Conservation (phyloP, 2,113 vertebrate genomes). For the Pseudolaguvia tuberculata region DNA sequence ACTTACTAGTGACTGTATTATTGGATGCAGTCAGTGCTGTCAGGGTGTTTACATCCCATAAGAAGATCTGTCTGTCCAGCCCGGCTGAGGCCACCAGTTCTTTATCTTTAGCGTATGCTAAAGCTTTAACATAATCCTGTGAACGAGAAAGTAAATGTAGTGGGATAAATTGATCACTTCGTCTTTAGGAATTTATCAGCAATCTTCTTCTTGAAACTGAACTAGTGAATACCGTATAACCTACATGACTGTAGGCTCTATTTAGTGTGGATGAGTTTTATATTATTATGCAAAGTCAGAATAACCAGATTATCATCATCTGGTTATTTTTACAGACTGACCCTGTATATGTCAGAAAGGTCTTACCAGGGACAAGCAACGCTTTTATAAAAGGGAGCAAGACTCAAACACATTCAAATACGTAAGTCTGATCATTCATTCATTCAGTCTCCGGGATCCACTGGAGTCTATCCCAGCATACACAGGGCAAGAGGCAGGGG, state of each 20-base stretch:
- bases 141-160: constrained; percentile 16
- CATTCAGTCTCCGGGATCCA: no score
- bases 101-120: constrained; percentile 98
- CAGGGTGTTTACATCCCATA: constrained; percentile 98
- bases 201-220: neutral
- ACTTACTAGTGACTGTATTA: constrained; percentile 98
- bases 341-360: neutral
- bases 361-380: neutral
- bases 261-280: neutral
- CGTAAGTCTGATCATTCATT: neutral
- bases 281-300: neutral
- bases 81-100: constrained; percentile 95
- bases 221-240: neutral
- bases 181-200: neutral
- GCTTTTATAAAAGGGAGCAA: neutral
- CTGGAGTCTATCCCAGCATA: no score
- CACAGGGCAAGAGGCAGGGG: no score
- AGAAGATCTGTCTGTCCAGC: constrained; percentile 96
- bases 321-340: neutral
- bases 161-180: neutral
- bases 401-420: neutral
- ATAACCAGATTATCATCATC: neutral
- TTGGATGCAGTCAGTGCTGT: constrained; percentile 98
- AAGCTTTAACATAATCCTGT: constrained; percentile 95
- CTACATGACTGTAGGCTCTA: neutral